phyloP scores from a whole-genome alignment of 2,797 vertebrate genomes.

The Phoebastria nigripes region DNA sequence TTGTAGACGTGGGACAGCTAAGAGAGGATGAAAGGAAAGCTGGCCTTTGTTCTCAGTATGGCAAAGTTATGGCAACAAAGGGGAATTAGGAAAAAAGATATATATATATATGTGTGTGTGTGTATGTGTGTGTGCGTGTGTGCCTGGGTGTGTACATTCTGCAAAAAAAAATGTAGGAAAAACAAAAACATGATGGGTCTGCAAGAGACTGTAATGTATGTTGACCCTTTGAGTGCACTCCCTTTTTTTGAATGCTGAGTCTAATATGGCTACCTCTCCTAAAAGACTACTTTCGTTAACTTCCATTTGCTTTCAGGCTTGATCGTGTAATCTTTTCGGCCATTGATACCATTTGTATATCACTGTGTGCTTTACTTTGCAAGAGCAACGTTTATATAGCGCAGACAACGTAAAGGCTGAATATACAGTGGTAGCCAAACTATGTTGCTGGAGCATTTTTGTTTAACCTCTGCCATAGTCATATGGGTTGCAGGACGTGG shows the following conservation, averaged over 20 bases:
- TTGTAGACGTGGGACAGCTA: not conserved
- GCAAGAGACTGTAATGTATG: conserved; percentile 23
- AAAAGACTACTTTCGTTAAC: conserved; percentile 68
- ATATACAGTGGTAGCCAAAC: conserved; percentile 22
- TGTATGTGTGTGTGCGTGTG: not conserved
- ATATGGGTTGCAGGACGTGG: not conserved
- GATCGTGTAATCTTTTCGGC: conserved; percentile 35
- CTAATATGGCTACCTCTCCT: conserved; percentile 77
- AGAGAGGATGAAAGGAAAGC: not conserved
- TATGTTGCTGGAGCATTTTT: not conserved
- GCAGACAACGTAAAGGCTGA: conserved; percentile 29
- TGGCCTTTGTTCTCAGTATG: not conserved
- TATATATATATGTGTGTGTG: not conserved
- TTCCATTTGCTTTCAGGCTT: conserved; percentile 62
- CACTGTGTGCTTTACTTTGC: conserved; percentile 53
- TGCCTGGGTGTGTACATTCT: not conserved
- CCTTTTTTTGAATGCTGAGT: conserved; percentile 67
- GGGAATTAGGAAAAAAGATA: not conserved
- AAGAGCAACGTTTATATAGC: conserved; percentile 3
- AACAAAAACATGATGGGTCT: conserved; percentile 28
- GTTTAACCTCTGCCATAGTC: conserved; percentile 43
- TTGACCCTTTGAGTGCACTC: conserved; percentile 61
- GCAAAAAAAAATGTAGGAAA: not conserved
- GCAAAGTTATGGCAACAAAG: not conserved
- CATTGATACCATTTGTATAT: conserved; percentile 55